Conservation (phyloP, 2,113 vertebrate genomes). For the Sebastes schlegelii region DNA sequence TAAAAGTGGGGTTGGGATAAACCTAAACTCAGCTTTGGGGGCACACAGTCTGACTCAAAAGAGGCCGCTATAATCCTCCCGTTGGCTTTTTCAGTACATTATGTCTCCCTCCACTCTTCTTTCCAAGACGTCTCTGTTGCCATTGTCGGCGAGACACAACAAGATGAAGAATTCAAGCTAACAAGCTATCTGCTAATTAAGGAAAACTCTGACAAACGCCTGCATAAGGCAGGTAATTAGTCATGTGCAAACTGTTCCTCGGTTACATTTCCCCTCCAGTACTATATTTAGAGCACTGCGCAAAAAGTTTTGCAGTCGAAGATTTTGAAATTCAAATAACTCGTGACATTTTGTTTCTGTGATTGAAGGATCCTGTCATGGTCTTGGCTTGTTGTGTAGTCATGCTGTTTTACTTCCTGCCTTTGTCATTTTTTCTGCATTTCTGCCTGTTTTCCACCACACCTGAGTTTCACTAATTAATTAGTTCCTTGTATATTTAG, state of each 20-base stretch:
- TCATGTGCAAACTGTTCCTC: conserved; percentile 31
- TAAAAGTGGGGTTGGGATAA: conserved; percentile 22
- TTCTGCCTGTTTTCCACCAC: too few species aligned
- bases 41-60: conserved; percentile 22
- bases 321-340: conserved; percentile 5
- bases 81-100: not conserved
- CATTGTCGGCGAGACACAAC: conserved; percentile 17
- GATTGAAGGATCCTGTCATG: not conserved
- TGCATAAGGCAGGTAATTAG: conserved; percentile 53
- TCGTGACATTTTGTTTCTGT: not conserved
- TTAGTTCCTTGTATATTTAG: too few species aligned
- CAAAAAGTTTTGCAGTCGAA: conserved; percentile 14
- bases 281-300: conserved; percentile 18
- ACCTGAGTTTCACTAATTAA: too few species aligned
- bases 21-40: conserved; percentile 30
- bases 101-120: conserved; percentile 19
- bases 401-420: too few species aligned
- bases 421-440: too few species aligned
- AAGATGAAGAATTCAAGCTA: conserved; percentile 24
- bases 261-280: conserved; percentile 17
- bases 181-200: conserved; percentile 46
- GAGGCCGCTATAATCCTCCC: conserved; percentile 14
- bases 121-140: not conserved
- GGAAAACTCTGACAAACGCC: conserved; percentile 50
- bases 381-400: too few species aligned